Evolutionary conservation across 1,140 invertebrate genomes (phyloP).

Genomic region (Physella acuta): DNA sequence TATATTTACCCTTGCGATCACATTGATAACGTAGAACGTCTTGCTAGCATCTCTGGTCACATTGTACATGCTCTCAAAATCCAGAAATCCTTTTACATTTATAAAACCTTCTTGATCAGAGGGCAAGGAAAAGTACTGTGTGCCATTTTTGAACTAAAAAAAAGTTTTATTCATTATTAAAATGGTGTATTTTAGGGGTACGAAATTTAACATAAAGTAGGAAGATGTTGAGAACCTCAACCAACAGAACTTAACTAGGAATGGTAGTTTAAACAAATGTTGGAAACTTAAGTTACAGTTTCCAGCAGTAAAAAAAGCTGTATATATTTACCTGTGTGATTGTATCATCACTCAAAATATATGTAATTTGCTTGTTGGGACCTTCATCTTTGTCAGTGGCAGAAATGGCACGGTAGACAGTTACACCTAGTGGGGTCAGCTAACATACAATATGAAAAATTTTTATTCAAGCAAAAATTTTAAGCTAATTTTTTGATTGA

Average conservation of each 20-base stretch:
- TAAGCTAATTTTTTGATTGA: too few species aligned
- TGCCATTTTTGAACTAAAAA: constrained; percentile 3
- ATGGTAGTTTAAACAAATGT: background rate
- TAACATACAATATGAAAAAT: constrained; percentile 6
- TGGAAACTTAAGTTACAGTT: background rate
- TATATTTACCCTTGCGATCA: constrained; percentile 11
- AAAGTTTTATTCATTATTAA: background rate
- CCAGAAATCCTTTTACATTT: background rate
- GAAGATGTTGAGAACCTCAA: background rate
- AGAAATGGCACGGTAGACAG: constrained; percentile 1
- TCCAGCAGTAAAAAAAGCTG: background rate
- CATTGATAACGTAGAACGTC: constrained; percentile 7
- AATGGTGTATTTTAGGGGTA: background rate
- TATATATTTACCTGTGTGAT: constrained; percentile 12
- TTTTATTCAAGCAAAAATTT: too few species aligned
- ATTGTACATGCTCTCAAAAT: constrained; percentile 22
- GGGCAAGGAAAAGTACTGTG: constrained; percentile 9
- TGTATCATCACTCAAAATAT: background rate
- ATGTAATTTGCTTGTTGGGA: background rate
- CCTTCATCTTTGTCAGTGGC: constrained; percentile 18
- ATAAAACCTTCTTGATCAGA: constrained; percentile 5
- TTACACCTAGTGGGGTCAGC: constrained; percentile 21
- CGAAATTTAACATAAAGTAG: background rate
- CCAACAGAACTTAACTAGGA: background rate
- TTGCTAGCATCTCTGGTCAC: background rate